These are phyloP conservation scores for Lepidocyrtinus sp. DNA, from an alignment of 2,888 invertebrate species.

Conservation along the genomic window DNA sequence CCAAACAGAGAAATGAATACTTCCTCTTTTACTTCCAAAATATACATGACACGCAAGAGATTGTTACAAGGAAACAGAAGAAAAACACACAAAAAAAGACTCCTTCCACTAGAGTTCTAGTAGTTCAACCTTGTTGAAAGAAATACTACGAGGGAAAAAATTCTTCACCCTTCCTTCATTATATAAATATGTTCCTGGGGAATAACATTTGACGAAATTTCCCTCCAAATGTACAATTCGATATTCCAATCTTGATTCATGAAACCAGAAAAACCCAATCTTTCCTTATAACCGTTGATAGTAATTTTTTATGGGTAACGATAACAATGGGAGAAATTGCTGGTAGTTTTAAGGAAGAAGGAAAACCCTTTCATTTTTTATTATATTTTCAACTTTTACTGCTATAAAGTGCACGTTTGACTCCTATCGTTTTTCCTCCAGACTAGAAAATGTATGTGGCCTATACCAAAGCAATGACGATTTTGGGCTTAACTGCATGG, in stretches of 20 bases:
- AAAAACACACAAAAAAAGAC: conserved; percentile 6
- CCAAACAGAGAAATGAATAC: conserved; percentile 60
- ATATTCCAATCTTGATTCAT: neutral
- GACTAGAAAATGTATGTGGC: neutral
- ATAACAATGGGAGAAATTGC: neutral
- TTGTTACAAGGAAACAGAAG: no score
- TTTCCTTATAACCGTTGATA: neutral
- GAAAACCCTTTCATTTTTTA: neutral
- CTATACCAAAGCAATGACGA: neutral
- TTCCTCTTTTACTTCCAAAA: conserved; percentile 51
- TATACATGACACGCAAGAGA: conserved; percentile 44
- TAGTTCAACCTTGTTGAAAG: conserved; percentile 9
- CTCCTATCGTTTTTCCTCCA: neutral
- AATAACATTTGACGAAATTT: no score
- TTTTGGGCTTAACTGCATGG: conserved; percentile 33
- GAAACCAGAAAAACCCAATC: conserved; percentile 2
- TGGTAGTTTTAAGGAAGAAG: neutral
- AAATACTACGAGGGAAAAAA: neutral
- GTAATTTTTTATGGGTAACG: conserved; percentile 9
- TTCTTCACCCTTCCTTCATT: neutral
- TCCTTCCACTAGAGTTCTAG: no score
- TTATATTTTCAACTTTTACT: neutral
- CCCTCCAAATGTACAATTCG: neutral
- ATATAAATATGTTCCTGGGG: no score
- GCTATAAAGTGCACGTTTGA: neutral